These are phyloP conservation scores for Lepus townsendii DNA, from an alignment of 2,797 vertebrate genomes.

Conservation along the genomic window DNA sequence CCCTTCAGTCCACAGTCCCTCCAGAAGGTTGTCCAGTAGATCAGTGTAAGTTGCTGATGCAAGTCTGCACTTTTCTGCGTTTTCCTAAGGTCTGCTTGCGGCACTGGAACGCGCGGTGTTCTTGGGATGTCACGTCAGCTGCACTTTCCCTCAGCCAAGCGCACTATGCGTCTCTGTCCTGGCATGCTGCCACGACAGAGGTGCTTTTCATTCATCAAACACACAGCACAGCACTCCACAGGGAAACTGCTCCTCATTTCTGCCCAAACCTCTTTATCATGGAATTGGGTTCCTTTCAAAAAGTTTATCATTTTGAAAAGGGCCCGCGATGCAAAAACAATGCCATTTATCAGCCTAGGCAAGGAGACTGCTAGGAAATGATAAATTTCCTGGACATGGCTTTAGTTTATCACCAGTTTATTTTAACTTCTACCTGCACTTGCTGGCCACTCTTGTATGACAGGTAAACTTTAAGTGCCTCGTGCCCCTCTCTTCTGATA, in stretches of 20 bases:
- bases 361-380: slow-evolving; percentile 75
- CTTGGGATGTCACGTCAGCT: slow-evolving; percentile 77
- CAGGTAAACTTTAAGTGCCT: slow-evolving; percentile 58
- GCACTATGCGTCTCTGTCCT: slow-evolving; percentile 85
- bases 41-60: not conserved
- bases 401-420: slow-evolving; percentile 80
- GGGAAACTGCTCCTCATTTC: slow-evolving; percentile 88
- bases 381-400: slow-evolving; percentile 78
- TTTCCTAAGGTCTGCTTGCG: slow-evolving; percentile 66
- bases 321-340: slow-evolving; percentile 84
- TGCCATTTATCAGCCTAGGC: slow-evolving; percentile 82
- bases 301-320: slow-evolving; percentile 87
- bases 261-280: slow-evolving; percentile 90
- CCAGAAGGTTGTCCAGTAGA: not conserved
- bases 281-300: slow-evolving; percentile 86
- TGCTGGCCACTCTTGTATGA: slow-evolving; percentile 64
- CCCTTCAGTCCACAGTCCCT: not conserved
- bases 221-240: slow-evolving; percentile 84
- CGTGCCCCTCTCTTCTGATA: slow-evolving; percentile 17
- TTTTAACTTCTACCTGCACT: slow-evolving; percentile 78
- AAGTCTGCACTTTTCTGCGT: slow-evolving; percentile 58
- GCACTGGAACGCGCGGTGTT: slow-evolving; percentile 65
- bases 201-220: slow-evolving; percentile 93
- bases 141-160: slow-evolving; percentile 68
- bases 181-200: slow-evolving; percentile 89